These are phyloP conservation scores for Eptatretus burgeri DNA, from an alignment of 2,113 vertebrate genomes.

Conservation along the genomic window DNA sequence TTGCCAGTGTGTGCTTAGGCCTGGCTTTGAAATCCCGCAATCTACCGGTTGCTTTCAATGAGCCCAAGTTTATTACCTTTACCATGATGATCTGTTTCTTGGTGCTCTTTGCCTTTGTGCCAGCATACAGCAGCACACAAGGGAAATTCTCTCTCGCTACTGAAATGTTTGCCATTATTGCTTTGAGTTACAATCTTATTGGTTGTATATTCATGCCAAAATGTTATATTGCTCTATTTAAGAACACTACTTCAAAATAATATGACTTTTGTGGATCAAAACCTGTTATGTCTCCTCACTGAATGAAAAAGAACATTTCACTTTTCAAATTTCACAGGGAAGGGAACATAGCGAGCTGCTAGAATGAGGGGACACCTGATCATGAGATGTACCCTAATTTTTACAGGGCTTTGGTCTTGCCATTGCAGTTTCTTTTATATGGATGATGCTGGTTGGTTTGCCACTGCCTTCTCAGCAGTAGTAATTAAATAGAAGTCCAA, in stretches of 20 bases:
- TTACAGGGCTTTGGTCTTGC: too few species aligned
- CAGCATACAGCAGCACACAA: neutral
- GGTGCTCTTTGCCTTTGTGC: neutral
- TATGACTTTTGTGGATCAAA: too few species aligned
- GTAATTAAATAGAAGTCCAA: too few species aligned
- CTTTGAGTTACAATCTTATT: neutral
- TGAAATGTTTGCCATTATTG: constrained; percentile 1
- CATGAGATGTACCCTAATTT: too few species aligned
- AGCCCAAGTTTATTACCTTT: constrained; percentile 4
- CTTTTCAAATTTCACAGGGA: too few species aligned
- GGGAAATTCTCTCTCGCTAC: neutral
- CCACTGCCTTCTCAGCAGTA: too few species aligned
- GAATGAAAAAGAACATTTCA: too few species aligned
- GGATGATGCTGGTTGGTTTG: too few species aligned
- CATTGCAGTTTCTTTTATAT: too few species aligned
- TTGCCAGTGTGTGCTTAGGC: constrained; percentile 4
- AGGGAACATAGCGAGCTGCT: too few species aligned
- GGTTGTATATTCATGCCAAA: neutral
- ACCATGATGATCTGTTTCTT: constrained; percentile 3
- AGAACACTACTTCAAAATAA: neutral
- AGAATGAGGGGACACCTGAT: too few species aligned
- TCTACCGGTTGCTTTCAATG: neutral
- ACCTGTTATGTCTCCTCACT: too few species aligned
- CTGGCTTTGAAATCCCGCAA: constrained; percentile 3
- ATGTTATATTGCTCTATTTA: neutral